Base-by-base conservation (phyloP, 2,113 vertebrate species). In the Podocnemis expansa region DNA sequence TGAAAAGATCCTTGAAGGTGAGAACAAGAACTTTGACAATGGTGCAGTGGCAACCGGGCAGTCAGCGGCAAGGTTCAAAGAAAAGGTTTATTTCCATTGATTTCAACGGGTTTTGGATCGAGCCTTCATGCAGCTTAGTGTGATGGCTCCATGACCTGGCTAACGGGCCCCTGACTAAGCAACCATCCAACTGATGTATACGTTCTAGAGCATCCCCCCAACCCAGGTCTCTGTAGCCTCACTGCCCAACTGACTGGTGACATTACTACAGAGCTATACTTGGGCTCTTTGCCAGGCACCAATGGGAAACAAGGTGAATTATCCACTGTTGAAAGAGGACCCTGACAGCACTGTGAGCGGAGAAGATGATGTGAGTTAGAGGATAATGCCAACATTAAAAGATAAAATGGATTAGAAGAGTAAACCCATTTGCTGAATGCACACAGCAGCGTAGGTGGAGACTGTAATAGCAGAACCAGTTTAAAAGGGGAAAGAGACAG, bases 371-470 rank as follows among this genome's bases (percentile, higher is more conserved):
- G 73, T 38, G 38, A 96, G 93, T 93, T 67, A 93, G 96, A 90
- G 96, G 95, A 94, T 96, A 97, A 97, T 89, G 84, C 93, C 80
- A 93, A 97, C 93, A 94, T 96, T 96, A 96, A 96, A 94, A 97
- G 96, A 94, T 97, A 95, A 95, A 94, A 95, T 87, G 94, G 96
- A 96, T 96, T 96, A 96, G 90, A 45, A 87, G 90, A 70, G 63
- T 38, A 70, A 70, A 70, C 34, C 19, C n/a, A 93, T 78, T 93
- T 87, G n/a, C 82, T 82, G 92, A 31, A 34, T 4, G 10, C 80
- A 60, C 85, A 90, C 89, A 80, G 93, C 86, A 82, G 82, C 2
- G 47, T 93, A 92, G 93, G 93, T 79, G 91, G 91, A 94, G 54
- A 80, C 89, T 95, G 91, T 84, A 87, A 45, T 38, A 90, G 92